Conservation (phyloP, 2,113 vertebrate species). For the Charina bottae region DNA sequence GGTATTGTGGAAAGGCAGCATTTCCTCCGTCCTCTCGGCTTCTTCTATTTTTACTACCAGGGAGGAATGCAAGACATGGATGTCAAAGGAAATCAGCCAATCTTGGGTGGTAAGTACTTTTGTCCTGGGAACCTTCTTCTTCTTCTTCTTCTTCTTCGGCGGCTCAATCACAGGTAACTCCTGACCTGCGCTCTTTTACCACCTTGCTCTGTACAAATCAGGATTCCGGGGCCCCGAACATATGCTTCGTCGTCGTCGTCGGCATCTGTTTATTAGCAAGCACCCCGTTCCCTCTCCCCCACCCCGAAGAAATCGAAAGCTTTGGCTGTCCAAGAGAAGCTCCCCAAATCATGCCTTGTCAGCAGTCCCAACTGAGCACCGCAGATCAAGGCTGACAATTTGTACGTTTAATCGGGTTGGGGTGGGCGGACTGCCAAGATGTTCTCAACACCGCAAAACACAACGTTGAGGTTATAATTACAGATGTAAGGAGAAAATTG, state of each 20-base stretch:
- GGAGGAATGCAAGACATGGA: neutral
- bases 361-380: conserved; percentile 63
- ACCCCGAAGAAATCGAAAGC: conserved; percentile 45
- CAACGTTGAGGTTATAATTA: conserved; percentile 75
- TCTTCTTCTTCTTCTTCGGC: too few species aligned
- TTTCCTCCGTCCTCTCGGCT: neutral
- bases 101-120: neutral
- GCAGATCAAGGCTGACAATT: conserved; percentile 76
- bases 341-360: conserved; percentile 67
- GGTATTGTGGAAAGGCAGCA: neutral
- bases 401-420: conserved; percentile 76
- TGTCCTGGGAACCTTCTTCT: neutral
- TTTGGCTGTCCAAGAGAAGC: conserved; percentile 60
- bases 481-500: conserved; percentile 55
- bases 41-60: neutral
- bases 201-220: neutral
- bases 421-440: conserved; percentile 68
- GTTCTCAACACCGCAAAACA: conserved; percentile 66
- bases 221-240: neutral
- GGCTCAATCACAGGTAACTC: neutral
- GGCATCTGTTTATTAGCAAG: neutral
- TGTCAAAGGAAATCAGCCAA: neutral
- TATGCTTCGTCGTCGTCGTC: conserved; percentile 26
- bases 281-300: neutral
- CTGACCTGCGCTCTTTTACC: neutral